Evolutionary conservation across 2,113 vertebrate genomes (phyloP), one percentile per base, ranked within the genome.

Genomic region (Zosterops borbonicus): DNA sequence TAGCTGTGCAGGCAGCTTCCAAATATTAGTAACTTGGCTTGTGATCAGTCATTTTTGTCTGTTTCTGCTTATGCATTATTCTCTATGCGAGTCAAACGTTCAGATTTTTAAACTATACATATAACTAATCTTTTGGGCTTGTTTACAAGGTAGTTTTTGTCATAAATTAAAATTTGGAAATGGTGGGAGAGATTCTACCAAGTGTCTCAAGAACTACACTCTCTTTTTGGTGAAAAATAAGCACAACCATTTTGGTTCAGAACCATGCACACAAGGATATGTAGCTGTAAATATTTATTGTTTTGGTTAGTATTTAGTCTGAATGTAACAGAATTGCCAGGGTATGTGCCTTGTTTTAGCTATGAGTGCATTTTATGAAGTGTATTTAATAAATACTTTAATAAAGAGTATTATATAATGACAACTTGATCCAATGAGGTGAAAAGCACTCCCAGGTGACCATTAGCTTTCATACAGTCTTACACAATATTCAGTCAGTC

Each of bases 361-460:
- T 63, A 67, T 6, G 39, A 65, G 16, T 62, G 55, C 18, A 62
- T 70, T 86, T 88, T 86, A 74, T 9, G 28, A 81, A 74, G 27
- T 50, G 4, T 65, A 67, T 89, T 74, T 86, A 80, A 86, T 83
- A 80, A 83, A 90, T 17, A 77, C 23, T 46, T 90, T 42, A 60
- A 33, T 6, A 6, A 67, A 67, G 25, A 71, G 41, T 74, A 77
- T 87, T 67, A 17, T 21, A 28, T 74, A 83, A 69, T 44, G 67
- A 35, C 42, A 86, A 25, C 41, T 88, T 69, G 44, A 83, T 88
- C 65, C 58, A 42, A 37, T 39, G 79, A 83, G 33, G 33, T 80
- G 75, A 92, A 93, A 90, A 90, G 53, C 63, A 55, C 42, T 96
- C 60, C 47, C 83, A 71, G 42, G 75, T 92, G 91, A 44, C 67